These are phyloP conservation scores for Megaceryle maxima DNA, from an alignment of 2,113 vertebrate species.

Conservation along the genomic window DNA sequence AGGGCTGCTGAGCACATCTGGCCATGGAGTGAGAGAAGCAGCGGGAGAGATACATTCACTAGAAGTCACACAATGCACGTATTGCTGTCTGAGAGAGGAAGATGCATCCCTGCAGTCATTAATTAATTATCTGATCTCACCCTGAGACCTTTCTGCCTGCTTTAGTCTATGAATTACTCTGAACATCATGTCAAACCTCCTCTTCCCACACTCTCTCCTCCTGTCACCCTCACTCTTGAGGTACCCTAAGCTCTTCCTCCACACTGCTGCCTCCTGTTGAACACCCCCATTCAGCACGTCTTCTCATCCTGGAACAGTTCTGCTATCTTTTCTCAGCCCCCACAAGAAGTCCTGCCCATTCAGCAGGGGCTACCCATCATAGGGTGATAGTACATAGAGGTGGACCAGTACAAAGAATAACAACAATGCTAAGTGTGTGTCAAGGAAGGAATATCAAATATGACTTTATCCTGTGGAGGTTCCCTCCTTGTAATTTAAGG, in stretches of 20 bases:
- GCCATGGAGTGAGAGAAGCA: not conserved
- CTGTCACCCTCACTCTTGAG: not conserved
- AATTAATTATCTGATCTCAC: constrained; percentile 66
- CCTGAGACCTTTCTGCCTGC: constrained; percentile 25
- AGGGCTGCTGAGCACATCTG: not conserved
- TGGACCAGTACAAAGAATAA: not conserved
- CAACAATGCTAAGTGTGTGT: not conserved
- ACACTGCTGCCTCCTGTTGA: not conserved
- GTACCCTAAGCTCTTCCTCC: not conserved
- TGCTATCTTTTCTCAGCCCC: not conserved
- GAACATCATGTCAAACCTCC: not conserved
- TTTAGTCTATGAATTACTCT: constrained; percentile 36
- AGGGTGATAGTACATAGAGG: not conserved
- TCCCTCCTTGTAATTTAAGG: not conserved
- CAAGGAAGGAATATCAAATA: not conserved
- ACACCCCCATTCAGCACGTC: not conserved
- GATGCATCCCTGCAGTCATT: not conserved
- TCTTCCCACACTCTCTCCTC: not conserved
- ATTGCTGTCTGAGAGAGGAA: not conserved
- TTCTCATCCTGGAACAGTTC: not conserved
- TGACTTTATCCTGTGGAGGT: not conserved
- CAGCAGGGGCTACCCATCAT: not conserved
- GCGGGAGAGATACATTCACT: not conserved
- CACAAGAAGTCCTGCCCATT: not conserved
- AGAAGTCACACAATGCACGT: not conserved